phyloP scores from a whole-genome alignment of 1,140 invertebrate species.

The Planococcus citri region DNA sequence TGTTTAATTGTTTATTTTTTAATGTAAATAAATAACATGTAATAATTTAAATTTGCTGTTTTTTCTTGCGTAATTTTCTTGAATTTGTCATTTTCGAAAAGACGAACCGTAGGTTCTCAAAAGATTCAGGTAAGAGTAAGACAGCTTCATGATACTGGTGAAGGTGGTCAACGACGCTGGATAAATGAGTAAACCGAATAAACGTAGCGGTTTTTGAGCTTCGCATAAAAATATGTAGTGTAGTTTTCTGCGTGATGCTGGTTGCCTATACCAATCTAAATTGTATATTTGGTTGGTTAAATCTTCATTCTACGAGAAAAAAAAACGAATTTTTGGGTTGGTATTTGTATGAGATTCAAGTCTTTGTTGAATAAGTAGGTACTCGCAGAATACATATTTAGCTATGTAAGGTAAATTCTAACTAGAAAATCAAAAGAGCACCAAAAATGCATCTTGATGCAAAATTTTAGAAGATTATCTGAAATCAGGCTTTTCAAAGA shows the following conservation, averaged over 20 bases:
- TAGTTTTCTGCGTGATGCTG: background rate
- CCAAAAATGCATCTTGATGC: too few relatives aligned
- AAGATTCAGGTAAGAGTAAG: slow-evolving; percentile 1
- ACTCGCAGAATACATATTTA: too few relatives aligned
- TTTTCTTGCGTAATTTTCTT: background rate
- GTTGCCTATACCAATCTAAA: background rate
- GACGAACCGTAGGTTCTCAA: background rate
- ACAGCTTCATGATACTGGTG: slow-evolving; percentile 4
- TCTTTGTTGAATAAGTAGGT: too few relatives aligned
- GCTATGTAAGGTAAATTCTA: too few relatives aligned
- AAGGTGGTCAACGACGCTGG: background rate
- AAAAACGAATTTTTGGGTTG: too few relatives aligned
- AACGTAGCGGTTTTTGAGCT: background rate
- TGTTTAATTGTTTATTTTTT: slow-evolving; percentile 20
- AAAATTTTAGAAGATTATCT: too few relatives aligned
- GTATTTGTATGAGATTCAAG: too few relatives aligned
- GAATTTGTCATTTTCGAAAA: background rate
- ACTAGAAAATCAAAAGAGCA: too few relatives aligned
- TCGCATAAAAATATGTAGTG: slow-evolving; percentile 10
- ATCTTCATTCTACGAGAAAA: background rate
- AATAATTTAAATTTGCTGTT: slow-evolving; percentile 6
- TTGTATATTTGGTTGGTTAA: background rate
- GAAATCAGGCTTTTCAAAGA: too few relatives aligned
- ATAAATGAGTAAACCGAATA: background rate
- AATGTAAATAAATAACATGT: slow-evolving; percentile 21